Conservation (phyloP, 2,113 vertebrate genomes). For the Sphyrna mokarran region DNA sequence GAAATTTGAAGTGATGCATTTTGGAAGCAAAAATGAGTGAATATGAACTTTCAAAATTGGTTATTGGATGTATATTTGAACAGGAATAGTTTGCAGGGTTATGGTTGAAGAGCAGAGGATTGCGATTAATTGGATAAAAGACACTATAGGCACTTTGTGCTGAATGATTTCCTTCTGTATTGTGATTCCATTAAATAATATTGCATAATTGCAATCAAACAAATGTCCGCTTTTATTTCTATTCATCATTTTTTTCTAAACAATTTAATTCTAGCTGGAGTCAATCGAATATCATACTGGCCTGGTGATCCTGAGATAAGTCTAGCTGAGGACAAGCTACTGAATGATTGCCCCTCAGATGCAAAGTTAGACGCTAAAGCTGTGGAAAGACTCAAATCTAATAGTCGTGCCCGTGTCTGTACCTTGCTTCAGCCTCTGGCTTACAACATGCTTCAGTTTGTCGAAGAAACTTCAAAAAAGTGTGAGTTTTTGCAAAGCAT, state of each 20-base stretch:
- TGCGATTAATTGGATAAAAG: background rate
- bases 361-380: slow-evolving; percentile 77
- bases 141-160: background rate
- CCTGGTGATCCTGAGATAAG: slow-evolving; percentile 88
- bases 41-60: background rate
- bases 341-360: slow-evolving; percentile 54
- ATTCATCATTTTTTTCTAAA: slow-evolving; percentile 36
- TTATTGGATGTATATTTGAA: background rate
- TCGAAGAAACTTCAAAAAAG: slow-evolving; percentile 72
- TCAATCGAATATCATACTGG: slow-evolving; percentile 90
- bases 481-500: slow-evolving; percentile 79
- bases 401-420: slow-evolving; percentile 77
- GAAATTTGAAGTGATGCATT: background rate
- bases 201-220: background rate
- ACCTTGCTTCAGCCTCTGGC: slow-evolving; percentile 75
- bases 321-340: slow-evolving; percentile 50
- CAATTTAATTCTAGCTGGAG: slow-evolving; percentile 66
- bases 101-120: background rate
- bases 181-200: background rate
- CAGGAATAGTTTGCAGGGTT: background rate
- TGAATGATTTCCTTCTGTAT: background rate
- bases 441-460: slow-evolving; percentile 71
- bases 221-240: background rate
- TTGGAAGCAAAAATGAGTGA: background rate
- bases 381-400: slow-evolving; percentile 80